Evolutionary conservation across 2,113 vertebrate species (phyloP), one percentile per base, ranked within the genome.

Genomic region (Tautogolabrus adspersus): DNA sequence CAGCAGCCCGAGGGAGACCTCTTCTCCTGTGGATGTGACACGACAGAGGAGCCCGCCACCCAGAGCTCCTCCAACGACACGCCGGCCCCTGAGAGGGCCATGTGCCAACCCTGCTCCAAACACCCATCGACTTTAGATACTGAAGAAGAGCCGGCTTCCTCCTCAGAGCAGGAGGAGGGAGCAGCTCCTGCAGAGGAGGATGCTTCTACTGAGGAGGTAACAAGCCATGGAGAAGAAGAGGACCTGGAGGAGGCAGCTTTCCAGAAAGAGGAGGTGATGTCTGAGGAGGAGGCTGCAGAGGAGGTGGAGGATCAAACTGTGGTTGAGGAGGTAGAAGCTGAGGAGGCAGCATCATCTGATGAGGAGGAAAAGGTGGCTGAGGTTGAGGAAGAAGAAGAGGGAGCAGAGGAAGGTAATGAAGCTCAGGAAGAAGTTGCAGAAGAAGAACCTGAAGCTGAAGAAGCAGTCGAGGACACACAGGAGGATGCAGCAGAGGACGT

Each of bases 61-160:
- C 93, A 90, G 78, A 95, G 88, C 70, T 91, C 94, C 59, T 95
- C 94, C 58, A 95, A 95, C 0, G 94, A 95, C 84, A 95, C 94
- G 0, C 94, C 94, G 0, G 93, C 94, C 57, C 94, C 94, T 0
- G 92, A 93, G 80, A 90, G 87, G 82, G 18, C 84, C 0, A 56
- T 93, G 61, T 95, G 94, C 68, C 92, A 88, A 64, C 91, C 94
- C 81, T 95, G 94, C 77, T 19, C 46, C 58, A 81, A 57, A 37
- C 47, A 90, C 0, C 58, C 68, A 2, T 40, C 85, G 4, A 16
- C 59, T 12, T 37, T 72, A 64, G 75, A 64, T 5, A 2, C 75
- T 3, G 59, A 71, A 66, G 79, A 92, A 9, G 75, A 85, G 13
- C 55, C 65, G 8, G 18, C 56, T 18, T 46, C 72, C 11, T 34